Evolutionary conservation across 2,113 vertebrate species (phyloP).

Genomic region (Ochotona princeps): DNA sequence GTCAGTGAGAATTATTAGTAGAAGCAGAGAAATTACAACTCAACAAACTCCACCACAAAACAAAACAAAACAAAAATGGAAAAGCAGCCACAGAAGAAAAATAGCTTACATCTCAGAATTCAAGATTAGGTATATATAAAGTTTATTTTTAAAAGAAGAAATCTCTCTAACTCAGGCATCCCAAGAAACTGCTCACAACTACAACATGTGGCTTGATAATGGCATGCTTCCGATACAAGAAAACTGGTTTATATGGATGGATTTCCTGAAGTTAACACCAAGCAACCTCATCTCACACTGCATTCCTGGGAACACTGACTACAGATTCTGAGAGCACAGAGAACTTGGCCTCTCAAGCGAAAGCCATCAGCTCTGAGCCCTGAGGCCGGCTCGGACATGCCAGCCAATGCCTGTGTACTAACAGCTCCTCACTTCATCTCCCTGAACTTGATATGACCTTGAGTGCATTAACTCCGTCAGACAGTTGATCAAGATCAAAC

Average conservation of each 20-base stretch:
- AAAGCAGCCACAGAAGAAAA: not conserved
- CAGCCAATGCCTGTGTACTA: not conserved
- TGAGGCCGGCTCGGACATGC: not conserved
- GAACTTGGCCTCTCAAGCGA: not conserved
- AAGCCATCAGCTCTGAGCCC: not conserved
- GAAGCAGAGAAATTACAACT: not conserved
- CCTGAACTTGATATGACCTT: not conserved
- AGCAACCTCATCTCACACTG: not conserved
- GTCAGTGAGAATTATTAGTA: conserved; percentile 50
- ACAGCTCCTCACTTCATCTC: not conserved
- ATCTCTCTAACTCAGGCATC: not conserved
- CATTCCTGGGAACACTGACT: not conserved
- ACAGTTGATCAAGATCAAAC: not conserved
- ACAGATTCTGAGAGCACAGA: not conserved
- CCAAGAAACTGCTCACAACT: not conserved
- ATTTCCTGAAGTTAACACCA: not conserved
- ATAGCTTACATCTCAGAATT: conserved; percentile 19
- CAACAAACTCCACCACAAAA: not conserved
- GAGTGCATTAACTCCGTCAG: not conserved
- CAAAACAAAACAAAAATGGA: not conserved
- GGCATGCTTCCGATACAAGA: not conserved
- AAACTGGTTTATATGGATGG: not conserved
- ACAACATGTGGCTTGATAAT: not conserved
- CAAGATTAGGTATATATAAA: not conserved
- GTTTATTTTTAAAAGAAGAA: not conserved